Conservation (phyloP, 2,888 invertebrate genomes). For the Ennomos fuscantarius region DNA sequence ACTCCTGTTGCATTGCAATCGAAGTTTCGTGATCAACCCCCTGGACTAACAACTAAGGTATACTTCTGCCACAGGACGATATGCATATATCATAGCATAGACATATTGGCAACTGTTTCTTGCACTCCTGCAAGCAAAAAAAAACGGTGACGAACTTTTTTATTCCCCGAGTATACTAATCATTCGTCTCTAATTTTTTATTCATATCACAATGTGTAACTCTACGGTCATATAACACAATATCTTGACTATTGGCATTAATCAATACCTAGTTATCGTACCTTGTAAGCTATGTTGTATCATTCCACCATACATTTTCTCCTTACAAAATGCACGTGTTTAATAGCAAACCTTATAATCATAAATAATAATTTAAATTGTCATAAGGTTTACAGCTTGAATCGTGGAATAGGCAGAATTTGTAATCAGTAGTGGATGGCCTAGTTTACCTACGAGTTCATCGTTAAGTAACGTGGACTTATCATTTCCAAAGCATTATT, state of each 20-base stretch:
- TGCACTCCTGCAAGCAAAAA: too few species aligned
- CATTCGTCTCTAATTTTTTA: conserved; percentile 11
- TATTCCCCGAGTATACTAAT: too few species aligned
- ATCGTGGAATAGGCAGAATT: conserved; percentile 9
- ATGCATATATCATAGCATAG: too few species aligned
- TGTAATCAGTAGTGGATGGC: conserved; percentile 12
- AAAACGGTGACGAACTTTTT: too few species aligned
- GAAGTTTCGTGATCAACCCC: too few species aligned
- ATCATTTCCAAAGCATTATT: conserved; percentile 32
- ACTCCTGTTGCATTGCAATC: too few species aligned
- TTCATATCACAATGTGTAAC: background rate
- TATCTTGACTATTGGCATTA: conserved; percentile 2
- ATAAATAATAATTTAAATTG: conserved; percentile 9
- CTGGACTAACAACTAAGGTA: too few species aligned
- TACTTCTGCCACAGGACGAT: too few species aligned
- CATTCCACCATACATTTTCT: conserved; percentile 22
- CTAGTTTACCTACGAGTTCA: conserved; percentile 13
- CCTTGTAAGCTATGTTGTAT: conserved; percentile 7
- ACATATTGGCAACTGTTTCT: too few species aligned
- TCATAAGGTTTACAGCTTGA: conserved; percentile 5
- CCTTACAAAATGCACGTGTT: conserved; percentile 19
- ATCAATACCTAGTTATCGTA: background rate
- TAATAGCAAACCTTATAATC: conserved; percentile 10
- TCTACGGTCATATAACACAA: background rate
- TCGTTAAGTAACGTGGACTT: conserved; percentile 12